A percentile compares a stretch with the other conserved stretches of the same genome.
Evolutionary conservation across 1,140 invertebrate species (phyloP).

Genomic region (Lepidurus couesii): DNA sequence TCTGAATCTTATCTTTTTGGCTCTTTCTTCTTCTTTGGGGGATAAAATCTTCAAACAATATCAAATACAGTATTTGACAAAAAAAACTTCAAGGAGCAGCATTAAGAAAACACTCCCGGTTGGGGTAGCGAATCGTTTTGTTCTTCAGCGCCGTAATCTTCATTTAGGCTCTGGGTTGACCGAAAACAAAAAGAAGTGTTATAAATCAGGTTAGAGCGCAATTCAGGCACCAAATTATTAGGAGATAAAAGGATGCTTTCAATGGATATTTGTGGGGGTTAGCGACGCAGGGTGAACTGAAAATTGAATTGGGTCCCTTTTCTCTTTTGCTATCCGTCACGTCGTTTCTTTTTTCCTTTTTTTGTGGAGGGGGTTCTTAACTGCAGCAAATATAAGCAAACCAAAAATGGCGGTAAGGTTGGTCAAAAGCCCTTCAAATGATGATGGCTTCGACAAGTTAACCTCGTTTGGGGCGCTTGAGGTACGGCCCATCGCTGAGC

Average conservation of each 20-base stretch:
- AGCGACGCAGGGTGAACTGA: not conserved
- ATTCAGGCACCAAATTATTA: not conserved
- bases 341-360: not conserved
- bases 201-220: not conserved
- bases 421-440: conserved; percentile 19
- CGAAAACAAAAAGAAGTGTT: not conserved
- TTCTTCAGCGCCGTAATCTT: too few species aligned
- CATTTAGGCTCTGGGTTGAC: not conserved
- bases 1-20: too few species aligned
- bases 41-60: too few species aligned
- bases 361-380: not conserved
- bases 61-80: too few species aligned
- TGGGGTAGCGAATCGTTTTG: too few species aligned
- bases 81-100: too few species aligned
- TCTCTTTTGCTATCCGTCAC: not conserved
- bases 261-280: not conserved
- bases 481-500: conserved; percentile 17
- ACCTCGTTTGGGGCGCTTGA: not conserved
- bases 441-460: conserved; percentile 15
- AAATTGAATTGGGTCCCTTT: not conserved
- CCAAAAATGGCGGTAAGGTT: conserved; percentile 3
- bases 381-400: conserved; percentile 12
- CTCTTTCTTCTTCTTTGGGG: too few species aligned
- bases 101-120: too few species aligned
- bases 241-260: not conserved